Evolutionary conservation across 1,140 invertebrate genomes (phyloP), one percentile per base, ranked within the genome.

Genomic region (Cephus cinctus): DNA sequence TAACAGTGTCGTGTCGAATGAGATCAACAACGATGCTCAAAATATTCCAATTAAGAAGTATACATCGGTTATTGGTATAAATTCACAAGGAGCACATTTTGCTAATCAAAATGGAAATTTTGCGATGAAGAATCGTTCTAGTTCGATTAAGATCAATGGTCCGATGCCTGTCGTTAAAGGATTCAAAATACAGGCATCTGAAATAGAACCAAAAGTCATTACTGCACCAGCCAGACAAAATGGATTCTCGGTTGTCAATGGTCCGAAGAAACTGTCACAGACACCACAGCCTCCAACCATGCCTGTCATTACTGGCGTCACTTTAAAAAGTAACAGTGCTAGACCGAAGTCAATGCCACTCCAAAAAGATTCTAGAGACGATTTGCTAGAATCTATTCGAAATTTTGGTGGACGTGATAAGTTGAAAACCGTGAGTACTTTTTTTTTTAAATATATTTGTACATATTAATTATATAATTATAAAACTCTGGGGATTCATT

Each of bases 361-460:
- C 15, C 47, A 74, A 23, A 35, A 59, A 4, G 84, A 89, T 65
- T 77, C 83, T 1, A 76, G 87, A 30, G 81, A 86, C 47, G 77
- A 83, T 54, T 67, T 91, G 5, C 66, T 91, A 56, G 79, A 83
- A n/a, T 84, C 86, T 5, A 90, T 91, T 50, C 72, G 86, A 51
- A 83, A 80, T 58, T 89, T 89, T 57, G 82, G 82, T 0, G 83
- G 83, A 8, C 77, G 76, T 34, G 75, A 76, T 38, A 78, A 77
- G 19, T 66, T 87, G 18, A 79, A 74, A 54, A 77, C 78, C 62
- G 79, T 82, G 56, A 78, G 73, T 57, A 43, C 23, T 22, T 41
- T n/a, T 1, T 9, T 30, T 30, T 30, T n/a, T n/a, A n/a, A n/a
- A n/a, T n/a, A n/a, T n/a, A n/a, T n/a, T n/a, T n/a, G n/a, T n/a